A percentile compares a stretch with the other conserved stretches of the same genome.
phyloP scores from a whole-genome alignment of 2,797 vertebrate species.

The Anomalospiza imberbis region DNA sequence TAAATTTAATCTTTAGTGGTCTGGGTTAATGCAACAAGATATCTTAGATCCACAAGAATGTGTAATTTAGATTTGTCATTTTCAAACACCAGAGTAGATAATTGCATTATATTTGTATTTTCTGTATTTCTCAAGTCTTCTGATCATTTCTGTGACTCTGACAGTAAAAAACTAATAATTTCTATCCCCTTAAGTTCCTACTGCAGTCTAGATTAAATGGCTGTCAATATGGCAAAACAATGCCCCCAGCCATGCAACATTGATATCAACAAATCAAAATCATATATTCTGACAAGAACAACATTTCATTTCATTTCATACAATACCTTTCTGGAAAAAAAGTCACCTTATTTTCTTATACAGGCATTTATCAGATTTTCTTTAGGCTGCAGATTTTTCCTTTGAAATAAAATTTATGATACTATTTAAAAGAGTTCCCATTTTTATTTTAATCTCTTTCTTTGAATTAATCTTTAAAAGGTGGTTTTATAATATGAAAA shows the following conservation, averaged over 20 bases:
- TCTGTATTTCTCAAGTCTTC: not conserved
- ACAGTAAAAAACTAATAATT: not conserved
- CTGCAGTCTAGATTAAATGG: not conserved
- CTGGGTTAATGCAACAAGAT: not conserved
- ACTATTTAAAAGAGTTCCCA: not conserved
- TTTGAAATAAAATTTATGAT: not conserved
- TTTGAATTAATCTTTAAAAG: not conserved
- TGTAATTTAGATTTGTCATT: not conserved
- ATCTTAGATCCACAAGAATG: not conserved
- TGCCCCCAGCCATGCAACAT: not conserved
- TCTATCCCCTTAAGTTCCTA: not conserved
- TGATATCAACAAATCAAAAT: conserved; percentile 13
- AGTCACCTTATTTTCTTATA: not conserved
- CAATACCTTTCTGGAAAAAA: not conserved
- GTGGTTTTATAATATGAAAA: not conserved
- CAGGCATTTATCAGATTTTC: not conserved
- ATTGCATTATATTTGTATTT: not conserved
- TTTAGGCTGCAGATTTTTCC: not conserved
- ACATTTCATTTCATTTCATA: not conserved
- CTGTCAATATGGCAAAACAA: not conserved
- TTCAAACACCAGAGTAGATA: not conserved
- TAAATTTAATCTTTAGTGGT: not conserved
- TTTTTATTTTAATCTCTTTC: not conserved
- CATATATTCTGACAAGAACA: not conserved
- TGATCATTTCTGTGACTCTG: not conserved